These are phyloP conservation scores for Alsophila aescularia DNA, from an alignment of 2,888 invertebrate genomes.

Conservation along the genomic window DNA sequence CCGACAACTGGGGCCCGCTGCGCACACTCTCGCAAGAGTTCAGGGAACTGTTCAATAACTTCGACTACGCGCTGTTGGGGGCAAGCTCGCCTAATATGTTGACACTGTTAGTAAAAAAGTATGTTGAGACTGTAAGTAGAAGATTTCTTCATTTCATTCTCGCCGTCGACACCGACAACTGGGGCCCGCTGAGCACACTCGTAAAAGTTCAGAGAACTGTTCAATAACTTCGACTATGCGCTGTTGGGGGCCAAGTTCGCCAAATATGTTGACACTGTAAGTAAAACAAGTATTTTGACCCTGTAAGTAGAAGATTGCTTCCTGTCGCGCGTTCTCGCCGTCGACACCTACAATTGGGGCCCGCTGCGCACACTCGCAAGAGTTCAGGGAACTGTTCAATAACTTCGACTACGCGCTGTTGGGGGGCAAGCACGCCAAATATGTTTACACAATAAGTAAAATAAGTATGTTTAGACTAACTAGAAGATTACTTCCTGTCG, in stretches of 20 bases:
- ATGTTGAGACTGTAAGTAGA: constrained; percentile 18
- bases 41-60: constrained; percentile 59
- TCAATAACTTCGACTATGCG: constrained; percentile 59
- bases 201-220: constrained; percentile 66
- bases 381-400: constrained; percentile 64
- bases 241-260: constrained; percentile 6
- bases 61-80: constrained; percentile 62
- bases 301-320: constrained; percentile 57
- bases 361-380: constrained; percentile 62
- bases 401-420: constrained; percentile 58
- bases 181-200: constrained; percentile 63
- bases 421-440: constrained; percentile 68
- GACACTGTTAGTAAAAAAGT: constrained; percentile 62
- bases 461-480: background rate
- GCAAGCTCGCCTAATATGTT: constrained; percentile 67
- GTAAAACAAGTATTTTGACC: constrained; percentile 34
- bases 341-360: constrained; percentile 61
- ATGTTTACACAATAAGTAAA: constrained; percentile 67
- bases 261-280: constrained; percentile 68
- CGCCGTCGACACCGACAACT: constrained; percentile 53
- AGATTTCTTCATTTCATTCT: constrained; percentile 63
- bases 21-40: constrained; percentile 66
- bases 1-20: constrained; percentile 61
- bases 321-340: constrained; percentile 51
- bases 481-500: constrained; percentile 63